A percentile compares a stretch with the other conserved stretches of the same genome.
These are phyloP conservation scores for Chitala chitala DNA, from an alignment of 2,113 vertebrate species.

Conservation along the genomic window DNA sequence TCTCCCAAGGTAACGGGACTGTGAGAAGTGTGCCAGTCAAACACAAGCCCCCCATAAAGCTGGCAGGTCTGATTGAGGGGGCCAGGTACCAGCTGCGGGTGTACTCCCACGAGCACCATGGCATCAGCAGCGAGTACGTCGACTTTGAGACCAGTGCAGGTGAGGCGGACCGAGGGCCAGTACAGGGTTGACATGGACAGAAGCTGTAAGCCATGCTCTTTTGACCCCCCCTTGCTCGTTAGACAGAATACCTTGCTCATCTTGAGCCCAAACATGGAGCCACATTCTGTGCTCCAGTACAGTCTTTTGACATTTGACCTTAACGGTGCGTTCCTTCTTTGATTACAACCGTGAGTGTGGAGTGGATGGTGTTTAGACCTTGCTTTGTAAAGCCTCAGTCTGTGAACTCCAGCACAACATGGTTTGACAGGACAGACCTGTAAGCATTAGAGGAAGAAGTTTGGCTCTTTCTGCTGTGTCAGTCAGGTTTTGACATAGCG, in stretches of 20 bases:
- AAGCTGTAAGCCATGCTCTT: not conserved
- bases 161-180: slow-evolving; percentile 69
- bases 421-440: too few species aligned
- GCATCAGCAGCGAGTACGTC: slow-evolving; percentile 77
- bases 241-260: too few species aligned
- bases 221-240: too few species aligned
- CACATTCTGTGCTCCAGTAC: not conserved
- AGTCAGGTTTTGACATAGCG: not conserved
- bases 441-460: too few species aligned
- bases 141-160: slow-evolving; percentile 95
- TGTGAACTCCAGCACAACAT: not conserved
- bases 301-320: not conserved
- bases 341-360: not conserved
- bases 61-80: slow-evolving; percentile 83
- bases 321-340: slow-evolving; percentile 1
- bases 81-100: slow-evolving; percentile 89
- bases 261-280: not conserved
- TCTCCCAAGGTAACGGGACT: slow-evolving; percentile 84
- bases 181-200: slow-evolving; percentile 22
- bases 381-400: not conserved
- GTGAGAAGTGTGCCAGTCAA: slow-evolving; percentile 75
- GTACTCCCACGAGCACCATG: slow-evolving; percentile 81
- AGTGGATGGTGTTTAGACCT: not conserved
- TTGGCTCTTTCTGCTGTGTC: not conserved
- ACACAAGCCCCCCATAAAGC: slow-evolving; percentile 72